Percentiles rank a stretch among this genome's conserved stretches.
Conservation (phyloP, 2,113 vertebrate genomes). For the Gavialis gangeticus region DNA sequence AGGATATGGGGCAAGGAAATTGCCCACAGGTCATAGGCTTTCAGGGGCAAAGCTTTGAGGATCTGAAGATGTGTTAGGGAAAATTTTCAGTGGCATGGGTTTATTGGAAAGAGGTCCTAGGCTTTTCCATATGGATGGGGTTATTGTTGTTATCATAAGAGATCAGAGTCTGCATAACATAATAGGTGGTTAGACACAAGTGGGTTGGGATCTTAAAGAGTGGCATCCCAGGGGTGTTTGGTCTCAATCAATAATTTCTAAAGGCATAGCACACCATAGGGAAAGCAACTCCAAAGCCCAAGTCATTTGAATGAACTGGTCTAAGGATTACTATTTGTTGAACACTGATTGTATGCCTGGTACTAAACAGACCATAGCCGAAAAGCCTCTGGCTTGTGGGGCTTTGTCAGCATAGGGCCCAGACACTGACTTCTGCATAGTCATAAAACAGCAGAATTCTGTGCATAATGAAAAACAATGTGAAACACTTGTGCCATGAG, state of each 20-base stretch:
- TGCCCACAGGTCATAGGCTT: accelerated
- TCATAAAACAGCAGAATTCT: slow-evolving; percentile 55
- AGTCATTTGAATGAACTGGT: slow-evolving; percentile 34
- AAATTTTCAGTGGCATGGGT: neutral
- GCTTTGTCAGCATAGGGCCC: slow-evolving; percentile 8
- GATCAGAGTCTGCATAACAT: slow-evolving; percentile 9
- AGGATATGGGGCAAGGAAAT: neutral
- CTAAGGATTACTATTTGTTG: slow-evolving; percentile 22
- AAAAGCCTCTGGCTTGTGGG: neutral
- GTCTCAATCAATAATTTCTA: slow-evolving; percentile 54
- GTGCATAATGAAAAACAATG: slow-evolving; percentile 62
- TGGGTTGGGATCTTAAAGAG: slow-evolving; percentile 21
- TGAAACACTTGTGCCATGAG: slow-evolving; percentile 66
- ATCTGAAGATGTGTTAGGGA: neutral
- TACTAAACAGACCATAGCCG: neutral
- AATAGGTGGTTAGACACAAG: neutral
- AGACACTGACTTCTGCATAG: slow-evolving; percentile 36
- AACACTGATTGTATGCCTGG: neutral
- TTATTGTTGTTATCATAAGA: slow-evolving; percentile 47
- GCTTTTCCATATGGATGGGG: slow-evolving; percentile 26
- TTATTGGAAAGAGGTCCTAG: slow-evolving; percentile 16
- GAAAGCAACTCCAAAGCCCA: neutral
- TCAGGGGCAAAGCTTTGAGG: neutral
- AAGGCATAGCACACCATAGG: neutral
- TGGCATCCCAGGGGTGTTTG: slow-evolving; percentile 22